Evolutionary conservation across 1,140 invertebrate species (phyloP), one percentile per base, ranked within the genome.

Genomic region (Bombus ignitus): DNA sequence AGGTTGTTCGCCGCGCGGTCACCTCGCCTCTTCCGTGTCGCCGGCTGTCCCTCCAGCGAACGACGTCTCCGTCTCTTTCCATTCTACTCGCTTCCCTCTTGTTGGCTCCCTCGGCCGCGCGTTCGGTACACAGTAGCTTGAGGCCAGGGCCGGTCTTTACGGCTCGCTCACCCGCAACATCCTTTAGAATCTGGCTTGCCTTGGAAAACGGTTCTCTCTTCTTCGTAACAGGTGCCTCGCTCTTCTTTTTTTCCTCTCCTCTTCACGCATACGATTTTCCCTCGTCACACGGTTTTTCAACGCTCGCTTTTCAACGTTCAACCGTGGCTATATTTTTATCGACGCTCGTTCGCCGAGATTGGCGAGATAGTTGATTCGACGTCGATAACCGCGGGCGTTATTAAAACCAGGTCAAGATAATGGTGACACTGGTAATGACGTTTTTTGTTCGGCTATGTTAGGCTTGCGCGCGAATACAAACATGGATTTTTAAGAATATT

Each of bases 131-230:
- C 81, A 57, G n/a, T 86, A 42, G 72, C 87, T 86, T 65, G 57
- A n/a, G 82, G 86, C 81, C 77, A 85, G 71, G 75, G 62, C 65
- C 68, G 79, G 74, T 57, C 66, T 88, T 57, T 88, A 88, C 57
- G 65, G 53, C 65, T 71, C 39, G 68, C 12, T 79, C 62, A 65
- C 47, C 62, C 83, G 53, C 70, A 53, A 39, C 83, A 86, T 86
- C 28, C 57, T 79, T 89, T 88, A 72, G 75, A 88, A 83, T 83
- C 70, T 83, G 75, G 79, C 84, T 79, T 79, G 65, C 76, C 66
- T 72, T 35, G 73, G 57, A 75, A 44, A 86, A 89, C 81, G 47
- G n/a, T 85, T 53, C 85, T 66, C 68, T 66, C 68, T 78, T 44
- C 9, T 44, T 44, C 25, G 22, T n/a, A 32, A 62, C 59, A 28